Percentiles rank a stretch among this genome's conserved stretches.
phyloP scores from a whole-genome alignment of 2,888 invertebrate genomes.

The Ophion costatus region DNA sequence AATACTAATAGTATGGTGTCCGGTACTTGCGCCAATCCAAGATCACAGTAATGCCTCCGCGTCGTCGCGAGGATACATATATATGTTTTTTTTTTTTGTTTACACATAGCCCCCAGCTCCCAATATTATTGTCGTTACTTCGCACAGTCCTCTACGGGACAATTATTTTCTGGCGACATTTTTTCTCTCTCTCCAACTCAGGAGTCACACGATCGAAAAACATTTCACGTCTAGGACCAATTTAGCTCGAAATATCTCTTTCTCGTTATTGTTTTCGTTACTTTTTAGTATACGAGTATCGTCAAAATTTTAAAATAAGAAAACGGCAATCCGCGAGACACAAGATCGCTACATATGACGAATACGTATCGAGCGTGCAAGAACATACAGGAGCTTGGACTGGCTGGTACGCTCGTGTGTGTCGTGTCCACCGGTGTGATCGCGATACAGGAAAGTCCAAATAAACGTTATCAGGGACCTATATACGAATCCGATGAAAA shows the following conservation, averaged over 20 bases:
- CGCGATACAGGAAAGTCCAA: slow-evolving; percentile 36
- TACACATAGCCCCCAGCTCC: slow-evolving; percentile 38
- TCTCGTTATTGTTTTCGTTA: slow-evolving; percentile 9
- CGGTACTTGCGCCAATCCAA: slow-evolving; percentile 70
- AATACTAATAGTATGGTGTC: slow-evolving; percentile 81
- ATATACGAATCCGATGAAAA: slow-evolving; percentile 43
- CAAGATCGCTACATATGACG: not conserved
- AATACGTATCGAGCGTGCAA: slow-evolving; percentile 9
- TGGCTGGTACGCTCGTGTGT: slow-evolving; percentile 74
- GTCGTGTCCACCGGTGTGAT: slow-evolving; percentile 36
- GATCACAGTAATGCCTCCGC: slow-evolving; percentile 47
- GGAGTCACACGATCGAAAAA: slow-evolving; percentile 34
- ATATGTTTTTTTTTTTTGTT: slow-evolving; percentile 3
- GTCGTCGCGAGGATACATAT: slow-evolving; percentile 26
- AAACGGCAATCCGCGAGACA: slow-evolving; percentile 26
- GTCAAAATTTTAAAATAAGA: slow-evolving; percentile 26
- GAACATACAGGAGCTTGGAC: slow-evolving; percentile 77
- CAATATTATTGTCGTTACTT: slow-evolving; percentile 63
- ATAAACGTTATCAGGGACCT: slow-evolving; percentile 49
- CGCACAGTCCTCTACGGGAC: slow-evolving; percentile 22
- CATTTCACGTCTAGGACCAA: slow-evolving; percentile 52
- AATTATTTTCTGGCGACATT: not conserved
- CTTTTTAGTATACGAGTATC: slow-evolving; percentile 21
- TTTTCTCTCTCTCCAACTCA: not conserved
- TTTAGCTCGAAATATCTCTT: slow-evolving; percentile 21